phyloP scores from a whole-genome alignment of 2,797 vertebrate genomes.

The Chanos chanos region DNA sequence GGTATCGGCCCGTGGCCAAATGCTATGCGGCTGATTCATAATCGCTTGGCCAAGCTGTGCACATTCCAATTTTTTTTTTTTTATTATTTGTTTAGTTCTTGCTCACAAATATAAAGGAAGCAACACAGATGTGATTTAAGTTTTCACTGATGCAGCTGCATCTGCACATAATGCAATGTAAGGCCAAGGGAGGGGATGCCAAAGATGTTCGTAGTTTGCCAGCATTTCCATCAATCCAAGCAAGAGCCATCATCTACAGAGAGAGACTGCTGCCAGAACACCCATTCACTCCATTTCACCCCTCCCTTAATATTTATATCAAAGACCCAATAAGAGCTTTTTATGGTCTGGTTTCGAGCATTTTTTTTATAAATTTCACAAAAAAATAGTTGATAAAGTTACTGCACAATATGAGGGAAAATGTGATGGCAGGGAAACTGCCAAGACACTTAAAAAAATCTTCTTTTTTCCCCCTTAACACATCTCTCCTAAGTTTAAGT shows the following conservation, averaged over 20 bases:
- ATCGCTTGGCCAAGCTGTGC: too few relatives aligned
- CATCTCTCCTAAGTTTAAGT: slow-evolving; percentile 54
- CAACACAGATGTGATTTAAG: too few relatives aligned
- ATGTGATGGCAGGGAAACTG: neutral
- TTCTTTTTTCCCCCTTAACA: slow-evolving; percentile 37
- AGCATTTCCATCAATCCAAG: slow-evolving; percentile 12
- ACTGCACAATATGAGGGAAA: slow-evolving; percentile 5
- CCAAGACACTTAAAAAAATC: slow-evolving; percentile 12
- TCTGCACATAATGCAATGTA: slow-evolving; percentile 22
- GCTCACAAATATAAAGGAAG: too few relatives aligned
- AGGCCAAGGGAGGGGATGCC: slow-evolving; percentile 4
- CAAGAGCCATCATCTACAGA: too few relatives aligned
- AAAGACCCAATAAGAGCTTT: slow-evolving; percentile 8
- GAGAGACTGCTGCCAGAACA: slow-evolving; percentile 10
- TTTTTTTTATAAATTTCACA: neutral
- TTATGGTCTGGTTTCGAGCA: neutral
- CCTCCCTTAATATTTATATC: slow-evolving; percentile 41
- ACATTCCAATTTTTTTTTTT: too few relatives aligned
- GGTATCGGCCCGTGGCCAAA: too few relatives aligned
- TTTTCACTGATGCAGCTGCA: too few relatives aligned
- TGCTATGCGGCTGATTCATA: too few relatives aligned
- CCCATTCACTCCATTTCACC: slow-evolving; percentile 20
- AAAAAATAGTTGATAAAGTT: slow-evolving; percentile 4
- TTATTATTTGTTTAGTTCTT: too few relatives aligned
- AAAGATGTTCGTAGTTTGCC: neutral